Percentiles rank a stretch among this genome's conserved stretches.
Conservation (phyloP, 92 coral and sea anemone species). For the Parazoanthus darwini region DNA sequence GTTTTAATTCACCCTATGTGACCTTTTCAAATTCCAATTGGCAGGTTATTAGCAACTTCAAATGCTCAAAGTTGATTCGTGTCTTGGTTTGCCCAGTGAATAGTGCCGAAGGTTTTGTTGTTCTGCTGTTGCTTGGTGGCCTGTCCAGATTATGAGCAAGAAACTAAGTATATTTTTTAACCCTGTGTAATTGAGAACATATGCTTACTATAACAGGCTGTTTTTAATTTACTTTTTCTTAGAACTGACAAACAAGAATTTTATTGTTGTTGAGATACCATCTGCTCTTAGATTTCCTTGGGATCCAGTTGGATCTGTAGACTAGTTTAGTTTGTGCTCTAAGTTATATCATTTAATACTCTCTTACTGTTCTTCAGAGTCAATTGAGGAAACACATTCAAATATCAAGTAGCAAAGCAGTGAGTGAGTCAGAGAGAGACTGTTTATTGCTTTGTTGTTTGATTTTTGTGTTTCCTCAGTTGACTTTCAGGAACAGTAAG, state of each 20-base stretch:
- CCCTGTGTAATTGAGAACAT: background rate
- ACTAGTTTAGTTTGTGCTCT: too few relatives aligned
- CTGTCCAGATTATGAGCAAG: constrained; percentile 1
- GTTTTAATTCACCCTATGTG: background rate
- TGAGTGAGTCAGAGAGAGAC: too few relatives aligned
- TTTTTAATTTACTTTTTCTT: background rate
- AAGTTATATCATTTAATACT: too few relatives aligned
- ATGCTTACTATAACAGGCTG: background rate
- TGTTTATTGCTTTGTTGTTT: too few relatives aligned
- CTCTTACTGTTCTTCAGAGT: too few relatives aligned
- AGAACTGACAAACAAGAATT: background rate
- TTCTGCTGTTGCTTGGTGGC: background rate
- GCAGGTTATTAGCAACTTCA: background rate
- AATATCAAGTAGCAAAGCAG: too few relatives aligned
- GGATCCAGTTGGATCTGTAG: too few relatives aligned
- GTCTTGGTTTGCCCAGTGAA: background rate
- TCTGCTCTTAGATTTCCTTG: background rate
- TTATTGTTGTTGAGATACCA: background rate
- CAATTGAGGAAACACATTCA: too few relatives aligned
- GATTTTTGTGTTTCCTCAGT: too few relatives aligned
- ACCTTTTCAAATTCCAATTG: constrained; percentile 9
- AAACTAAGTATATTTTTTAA: constrained; percentile 17
- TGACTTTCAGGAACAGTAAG: too few relatives aligned
- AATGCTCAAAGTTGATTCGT: background rate
- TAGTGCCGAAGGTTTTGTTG: background rate